Evolutionary conservation across 2,888 invertebrate species (phyloP), one percentile per base, ranked within the genome.

Genomic region (Linnaemya vulpina): DNA sequence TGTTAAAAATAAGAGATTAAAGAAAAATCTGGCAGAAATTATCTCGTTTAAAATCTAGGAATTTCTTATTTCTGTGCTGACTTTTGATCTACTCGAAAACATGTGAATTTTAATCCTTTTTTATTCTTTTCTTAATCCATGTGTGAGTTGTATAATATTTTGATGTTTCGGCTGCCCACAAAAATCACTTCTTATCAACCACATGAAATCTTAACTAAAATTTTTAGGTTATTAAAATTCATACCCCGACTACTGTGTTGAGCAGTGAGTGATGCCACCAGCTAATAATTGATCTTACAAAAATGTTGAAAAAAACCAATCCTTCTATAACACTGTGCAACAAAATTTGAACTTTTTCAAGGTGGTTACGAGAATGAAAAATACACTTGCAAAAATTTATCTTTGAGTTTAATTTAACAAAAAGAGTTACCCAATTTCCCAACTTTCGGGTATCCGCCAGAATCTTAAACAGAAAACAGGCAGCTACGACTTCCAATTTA

Each of bases 141-240:
- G 49, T 30, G 8, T 73, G 58, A 10, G 35, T 63, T 81, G 22
- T 46, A 70, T 51, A 81, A 81, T 70, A 81, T 81, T 75, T 67
- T 10, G 25, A n/a, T 46, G 68, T 51, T 46, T 53, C 17, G 62
- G 62, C 68, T 75, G 75, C 81, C 81, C 55, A 81, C 75, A 75
- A 38, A 46, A 40, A 17, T 15, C n/a, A n/a, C n/a, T 30, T 17
- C 49, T 63, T 75, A 81, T 81, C 81, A 53, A 13, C 10, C n/a
- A 40, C 13, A 63, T 35, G 20, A 67, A 68, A 81, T 81, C 80
- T 62, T n/a, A 75, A 25, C 38, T 40, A 17, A 65, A 55, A 35
- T 60, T 55, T 73, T 53, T 22, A 53, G 30, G 53, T 43, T 35
- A 70, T 70, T 62, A 62, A 43, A 11, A 71, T 63, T 71, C 25